Evolutionary conservation across 2,113 vertebrate genomes (phyloP), one percentile per base, ranked within the genome.

Genomic region (Antidorcas marsupialis): DNA sequence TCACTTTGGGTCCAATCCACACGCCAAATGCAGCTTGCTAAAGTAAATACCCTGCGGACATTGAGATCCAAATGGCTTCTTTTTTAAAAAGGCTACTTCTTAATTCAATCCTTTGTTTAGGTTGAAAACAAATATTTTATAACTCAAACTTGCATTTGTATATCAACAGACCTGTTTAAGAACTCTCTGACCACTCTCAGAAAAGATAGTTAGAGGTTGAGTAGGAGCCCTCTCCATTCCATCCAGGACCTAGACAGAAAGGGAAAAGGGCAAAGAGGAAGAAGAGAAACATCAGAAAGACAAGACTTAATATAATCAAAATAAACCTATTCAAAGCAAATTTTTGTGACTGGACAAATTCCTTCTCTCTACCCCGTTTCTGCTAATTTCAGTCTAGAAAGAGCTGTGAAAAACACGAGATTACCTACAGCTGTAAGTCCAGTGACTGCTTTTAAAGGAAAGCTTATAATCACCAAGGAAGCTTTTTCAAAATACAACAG

Each of bases 101-200:
- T 95, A 83, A 96, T 59, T 87, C 21, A 97, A 71, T 91, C 28
- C 12, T 92, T 94, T 81, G 33, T 57, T 86, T 95, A 95, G 71
- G 39, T 74, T 91, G 59, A 97, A 90, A 96, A 39, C 47, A 84
- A 94, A 33, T 93, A 25, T 92, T 96, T 96, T 27, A 87, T 89
- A 96, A 67, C 87, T 39, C 30, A 90, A 97, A 95, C 52, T 86
- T 97, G 91, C 57, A 91, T 91, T 88, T 94, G 57, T 89, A 89
- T 87, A 95, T 91, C 83, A 84, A 98, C 96, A 98, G 94, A 97
- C 95, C 97, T 98, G 95, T 95, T 97, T 97, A 97, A 97, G 97
- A 97, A 91, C 47, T 94, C 87, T 98, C 92, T 98, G 97, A 98
- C 92, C 97, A 97, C 74, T 97, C 94, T 97, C 97, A 97, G 96